Evolutionary conservation across 2,888 invertebrate genomes (phyloP).

Genomic region (Drosophila rubida): DNA sequence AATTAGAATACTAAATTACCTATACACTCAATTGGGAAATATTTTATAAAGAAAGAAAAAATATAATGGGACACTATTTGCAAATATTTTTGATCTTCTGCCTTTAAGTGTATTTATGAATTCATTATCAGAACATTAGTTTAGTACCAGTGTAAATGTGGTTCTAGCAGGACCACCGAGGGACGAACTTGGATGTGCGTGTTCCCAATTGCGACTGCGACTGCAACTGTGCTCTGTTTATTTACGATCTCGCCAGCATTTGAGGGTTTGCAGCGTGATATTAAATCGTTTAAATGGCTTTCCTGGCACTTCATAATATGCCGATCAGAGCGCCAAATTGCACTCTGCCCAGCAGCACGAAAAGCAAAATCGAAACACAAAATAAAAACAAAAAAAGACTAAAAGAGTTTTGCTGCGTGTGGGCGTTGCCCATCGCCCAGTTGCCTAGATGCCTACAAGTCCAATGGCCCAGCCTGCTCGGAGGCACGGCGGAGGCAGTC

Average conservation of each 20-base stretch:
- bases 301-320: constrained; percentile 80
- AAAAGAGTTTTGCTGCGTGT: constrained; percentile 53
- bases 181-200: constrained; percentile 3
- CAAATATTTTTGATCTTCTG: too few species aligned
- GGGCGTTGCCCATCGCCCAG: constrained; percentile 73
- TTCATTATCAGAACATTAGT: neutral
- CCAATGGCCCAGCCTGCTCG: constrained; percentile 31
- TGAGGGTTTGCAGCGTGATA: constrained; percentile 63
- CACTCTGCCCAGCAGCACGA: constrained; percentile 58
- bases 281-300: constrained; percentile 80
- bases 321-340: constrained; percentile 75
- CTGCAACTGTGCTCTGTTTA: constrained; percentile 64
- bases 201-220: constrained; percentile 16
- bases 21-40: too few species aligned
- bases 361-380: constrained; percentile 2
- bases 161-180: constrained; percentile 40
- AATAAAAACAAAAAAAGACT: too few species aligned
- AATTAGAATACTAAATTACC: too few species aligned
- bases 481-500: constrained; percentile 29
- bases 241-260: constrained; percentile 66
- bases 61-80: too few species aligned
- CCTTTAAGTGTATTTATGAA: too few species aligned
- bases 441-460: constrained; percentile 53
- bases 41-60: too few species aligned
- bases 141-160: constrained; percentile 23